Evolutionary conservation across 2,113 vertebrate species (phyloP).

Genomic region (Periophthalmodon schlosseri): DNA sequence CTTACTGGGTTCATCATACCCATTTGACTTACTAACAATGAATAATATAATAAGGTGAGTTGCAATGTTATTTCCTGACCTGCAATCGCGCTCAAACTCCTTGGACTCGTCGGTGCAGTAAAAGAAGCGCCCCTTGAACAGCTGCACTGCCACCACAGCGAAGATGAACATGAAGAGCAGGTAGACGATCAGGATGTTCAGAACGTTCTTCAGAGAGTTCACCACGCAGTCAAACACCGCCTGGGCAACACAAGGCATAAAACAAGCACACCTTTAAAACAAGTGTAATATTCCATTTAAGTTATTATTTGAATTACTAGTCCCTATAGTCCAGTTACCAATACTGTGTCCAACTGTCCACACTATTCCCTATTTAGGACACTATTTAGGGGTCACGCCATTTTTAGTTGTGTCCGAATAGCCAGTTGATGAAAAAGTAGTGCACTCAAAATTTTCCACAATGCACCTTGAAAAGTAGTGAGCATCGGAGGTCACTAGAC

Average conservation of each 20-base stretch:
- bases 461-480: too few relatives aligned
- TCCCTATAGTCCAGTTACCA: too few relatives aligned
- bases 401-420: too few relatives aligned
- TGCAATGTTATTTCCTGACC: constrained; percentile 58
- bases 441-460: too few relatives aligned
- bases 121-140: constrained; percentile 96
- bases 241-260: constrained; percentile 63
- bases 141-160: constrained; percentile 94
- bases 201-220: constrained; percentile 94
- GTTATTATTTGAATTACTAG: too few relatives aligned
- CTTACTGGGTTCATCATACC: too few relatives aligned
- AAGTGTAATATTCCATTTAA: not conserved
- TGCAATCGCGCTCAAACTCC: constrained; percentile 88
- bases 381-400: too few relatives aligned
- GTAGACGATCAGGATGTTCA: constrained; percentile 97
- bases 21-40: not conserved
- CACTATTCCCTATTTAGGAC: too few relatives aligned
- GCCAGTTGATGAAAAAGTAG: too few relatives aligned
- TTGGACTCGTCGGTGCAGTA: constrained; percentile 96
- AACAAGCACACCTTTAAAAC: constrained; percentile 1
- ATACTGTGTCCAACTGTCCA: too few relatives aligned
- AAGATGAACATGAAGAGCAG: constrained; percentile 99
- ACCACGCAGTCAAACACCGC: constrained; percentile 97
- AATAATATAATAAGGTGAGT: not conserved
- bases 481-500: too few relatives aligned